Evolutionary conservation across 2,797 vertebrate genomes (phyloP), one percentile per base, ranked within the genome.

Genomic region (Adelosebastes latens): DNA sequence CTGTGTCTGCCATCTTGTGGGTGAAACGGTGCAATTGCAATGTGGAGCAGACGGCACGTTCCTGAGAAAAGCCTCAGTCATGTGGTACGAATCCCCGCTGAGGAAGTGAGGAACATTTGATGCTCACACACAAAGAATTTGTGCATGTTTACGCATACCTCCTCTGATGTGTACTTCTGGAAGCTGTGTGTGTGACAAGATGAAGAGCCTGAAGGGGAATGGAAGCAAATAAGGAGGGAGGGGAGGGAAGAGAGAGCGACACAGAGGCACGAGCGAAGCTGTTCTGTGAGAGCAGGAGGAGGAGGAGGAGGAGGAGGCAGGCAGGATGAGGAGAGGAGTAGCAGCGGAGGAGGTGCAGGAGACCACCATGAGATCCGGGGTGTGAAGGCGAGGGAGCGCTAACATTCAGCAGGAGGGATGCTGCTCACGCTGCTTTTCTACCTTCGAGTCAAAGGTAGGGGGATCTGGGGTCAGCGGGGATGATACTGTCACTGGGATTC

Each of bases 371-470:
- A 83, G 66, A 88, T 80, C 71, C 36, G 27, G 73, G n/a, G 20
- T 52, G 87, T 90, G 85, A 92, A 81, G 59, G 34, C n/a, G 5
- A 78, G 24, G 39, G 25, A 75, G 31, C n/a, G 8, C 2, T 59
- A 60, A 8, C 74, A 16, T 31, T 77, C 65, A 25, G 77, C 79
- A 20, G 83, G 74, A 90, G 92, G 85, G 93, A 96, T 96, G 95
- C 94, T 96, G 81, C 92, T 96, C 83, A 94, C 94, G 42, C 88
- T 96, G 79, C 94, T 96, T 32, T 90, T 95, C 87, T 96, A 92
- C 92, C 87, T 96, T 75, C 92, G 94, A 83, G 83, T 96, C 66
- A 96, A 96, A 95, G 95, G 95, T 96, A 95, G 76, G 84, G 18
- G n/a, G 63, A 39, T 58, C 5, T 12, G 29, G 67, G 68, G n/a